phyloP scores from a whole-genome alignment of 2,888 invertebrate species.

The Chironomus riparius region DNA sequence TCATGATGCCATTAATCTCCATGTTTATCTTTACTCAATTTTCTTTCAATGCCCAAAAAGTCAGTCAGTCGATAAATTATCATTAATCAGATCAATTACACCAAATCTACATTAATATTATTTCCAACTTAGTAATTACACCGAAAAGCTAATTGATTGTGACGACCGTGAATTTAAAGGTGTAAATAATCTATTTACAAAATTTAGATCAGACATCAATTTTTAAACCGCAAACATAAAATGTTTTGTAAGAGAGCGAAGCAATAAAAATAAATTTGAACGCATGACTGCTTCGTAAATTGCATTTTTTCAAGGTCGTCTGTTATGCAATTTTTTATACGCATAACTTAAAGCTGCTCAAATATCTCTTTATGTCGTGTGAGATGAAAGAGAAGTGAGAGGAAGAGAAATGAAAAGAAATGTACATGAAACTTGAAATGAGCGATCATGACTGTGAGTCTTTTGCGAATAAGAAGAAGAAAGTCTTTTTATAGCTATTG shows the following conservation, averaged over 20 bases:
- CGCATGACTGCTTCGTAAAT: neutral
- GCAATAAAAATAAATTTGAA: neutral
- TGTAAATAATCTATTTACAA: neutral
- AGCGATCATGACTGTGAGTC: neutral
- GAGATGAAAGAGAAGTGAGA: no score
- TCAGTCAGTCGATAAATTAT: no score
- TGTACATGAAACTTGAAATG: no score
- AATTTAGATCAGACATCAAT: neutral
- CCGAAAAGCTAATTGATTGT: neutral
- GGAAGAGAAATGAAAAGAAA: no score
- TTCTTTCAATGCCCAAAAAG: no score
- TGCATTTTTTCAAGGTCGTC: constrained; percentile 5
- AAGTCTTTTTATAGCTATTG: neutral
- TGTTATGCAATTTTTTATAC: neutral
- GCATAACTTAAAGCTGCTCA: neutral
- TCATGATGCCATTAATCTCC: no score
- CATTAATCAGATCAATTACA: no score
- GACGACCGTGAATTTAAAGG: neutral
- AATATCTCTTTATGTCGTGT: neutral
- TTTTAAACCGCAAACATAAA: no score
- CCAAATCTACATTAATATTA: neutral
- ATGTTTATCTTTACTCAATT: no score
- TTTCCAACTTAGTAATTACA: neutral
- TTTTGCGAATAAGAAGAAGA: neutral
- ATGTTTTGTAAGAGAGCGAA: no score